phyloP scores from a whole-genome alignment of 2,797 vertebrate genomes.

The Melanotaenia boesemani region DNA sequence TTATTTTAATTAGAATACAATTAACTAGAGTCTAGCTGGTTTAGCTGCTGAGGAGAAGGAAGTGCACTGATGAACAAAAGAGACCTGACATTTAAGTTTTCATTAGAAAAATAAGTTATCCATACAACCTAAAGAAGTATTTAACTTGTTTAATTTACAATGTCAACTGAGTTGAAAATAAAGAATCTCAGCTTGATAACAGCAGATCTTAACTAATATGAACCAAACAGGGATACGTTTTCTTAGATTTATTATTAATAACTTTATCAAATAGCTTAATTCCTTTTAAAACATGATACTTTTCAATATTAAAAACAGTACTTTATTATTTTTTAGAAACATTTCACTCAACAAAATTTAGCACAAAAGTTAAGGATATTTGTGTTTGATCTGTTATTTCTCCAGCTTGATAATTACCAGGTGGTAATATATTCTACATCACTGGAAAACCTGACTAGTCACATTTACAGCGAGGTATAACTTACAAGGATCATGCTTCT shows the following conservation, averaged over 20 bases:
- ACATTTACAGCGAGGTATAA: neutral
- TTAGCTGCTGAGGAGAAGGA: slow-evolving; percentile 45
- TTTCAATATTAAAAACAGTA: neutral
- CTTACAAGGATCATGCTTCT: neutral
- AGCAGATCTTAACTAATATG: slow-evolving; percentile 1
- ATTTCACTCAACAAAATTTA: no score
- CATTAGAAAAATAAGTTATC: slow-evolving; percentile 63
- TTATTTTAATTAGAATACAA: slow-evolving; percentile 84
- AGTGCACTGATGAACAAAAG: slow-evolving; percentile 49
- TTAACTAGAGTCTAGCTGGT: slow-evolving; percentile 66
- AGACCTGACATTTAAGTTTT: slow-evolving; percentile 58
- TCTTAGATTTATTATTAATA: slow-evolving; percentile 6
- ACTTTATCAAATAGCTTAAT: neutral
- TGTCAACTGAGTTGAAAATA: slow-evolving; percentile 48
- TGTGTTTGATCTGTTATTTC: neutral
- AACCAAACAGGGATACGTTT: slow-evolving; percentile 9
- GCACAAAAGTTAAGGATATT: neutral
- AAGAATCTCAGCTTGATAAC: slow-evolving; percentile 44
- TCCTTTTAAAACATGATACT: neutral
- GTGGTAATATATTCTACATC: neutral
- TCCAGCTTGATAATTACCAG: neutral
- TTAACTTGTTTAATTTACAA: slow-evolving; percentile 61
- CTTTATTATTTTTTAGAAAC: neutral
- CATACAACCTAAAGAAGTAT: slow-evolving; percentile 49
- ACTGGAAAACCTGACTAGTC: neutral